Percentiles rank a stretch among this genome's conserved stretches.
phyloP scores from a whole-genome alignment of 30 jellyfish, hydroid and myxozoan species.

The Pseudorhiza aurosa region DNA sequence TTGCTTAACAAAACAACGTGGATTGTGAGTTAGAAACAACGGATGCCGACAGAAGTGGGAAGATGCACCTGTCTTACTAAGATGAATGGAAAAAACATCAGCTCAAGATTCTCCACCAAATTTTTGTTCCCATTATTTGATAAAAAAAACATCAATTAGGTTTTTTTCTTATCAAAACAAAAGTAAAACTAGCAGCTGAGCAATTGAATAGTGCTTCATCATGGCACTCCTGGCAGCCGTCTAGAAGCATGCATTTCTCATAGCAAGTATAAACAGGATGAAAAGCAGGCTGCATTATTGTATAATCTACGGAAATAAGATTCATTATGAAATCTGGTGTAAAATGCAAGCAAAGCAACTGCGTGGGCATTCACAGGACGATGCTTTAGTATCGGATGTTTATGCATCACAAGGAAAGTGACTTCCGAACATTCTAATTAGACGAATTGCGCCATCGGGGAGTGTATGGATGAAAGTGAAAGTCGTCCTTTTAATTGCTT shows the following conservation, averaged over 20 bases:
- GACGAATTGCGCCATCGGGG: background rate
- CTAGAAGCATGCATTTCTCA: background rate
- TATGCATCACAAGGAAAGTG: background rate
- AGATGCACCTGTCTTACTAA: too few species aligned
- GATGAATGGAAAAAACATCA: too few species aligned
- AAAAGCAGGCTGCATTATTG: background rate
- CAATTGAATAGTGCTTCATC: background rate
- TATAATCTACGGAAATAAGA: background rate
- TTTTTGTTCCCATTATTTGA: too few species aligned
- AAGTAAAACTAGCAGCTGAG: background rate
- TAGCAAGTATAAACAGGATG: background rate
- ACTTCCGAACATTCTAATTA: background rate
- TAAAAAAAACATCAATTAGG: background rate
- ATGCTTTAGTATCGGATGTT: background rate
- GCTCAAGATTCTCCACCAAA: too few species aligned
- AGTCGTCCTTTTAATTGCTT: background rate
- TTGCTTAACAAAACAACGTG: too few species aligned
- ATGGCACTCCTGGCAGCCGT: background rate
- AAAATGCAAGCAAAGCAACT: background rate
- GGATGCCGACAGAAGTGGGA: too few species aligned
- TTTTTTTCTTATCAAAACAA: background rate
- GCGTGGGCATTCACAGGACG: slow-evolving; percentile 1
- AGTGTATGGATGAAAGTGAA: background rate
- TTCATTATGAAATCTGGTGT: background rate
- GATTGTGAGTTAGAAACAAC: too few species aligned